Evolutionary conservation across 2,797 vertebrate species (phyloP), one percentile per base, ranked within the genome.

Genomic region (Lerista edwardsae): DNA sequence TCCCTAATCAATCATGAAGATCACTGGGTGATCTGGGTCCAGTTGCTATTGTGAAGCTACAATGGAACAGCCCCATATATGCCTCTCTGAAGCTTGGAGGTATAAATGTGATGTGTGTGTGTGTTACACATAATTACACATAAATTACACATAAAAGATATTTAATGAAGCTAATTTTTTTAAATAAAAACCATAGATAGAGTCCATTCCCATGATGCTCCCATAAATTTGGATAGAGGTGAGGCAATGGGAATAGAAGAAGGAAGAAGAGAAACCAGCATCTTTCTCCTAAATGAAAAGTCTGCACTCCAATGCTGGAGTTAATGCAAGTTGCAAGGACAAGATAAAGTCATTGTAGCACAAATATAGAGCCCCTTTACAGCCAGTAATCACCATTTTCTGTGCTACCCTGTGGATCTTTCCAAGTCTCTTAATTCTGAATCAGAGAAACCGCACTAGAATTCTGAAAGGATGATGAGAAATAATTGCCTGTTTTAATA

Each of bases 281-380:
- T 17, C 39, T 36, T 17, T 61, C 31, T 44, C 55, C 62, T 64
- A 71, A 81, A 76, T 36, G 39, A 62, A 85, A 81, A 62, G 78
- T 74, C 87, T 90, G 64, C 86, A 87, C 88, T 84, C 71, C 80
- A 93, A 77, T 62, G 39, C 36, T 67, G 69, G 36, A 87, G 71
- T 83, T 83, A 81, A 83, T 71, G 57, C 9, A 86, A 89, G 77
- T 92, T 74, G 47, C 90, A 93, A 92, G 90, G 91, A 89, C 93
- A 90, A 84, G 47, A 57, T 87, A 86, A 92, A 93, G 90, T 91
- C 89, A 89, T 65, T 87, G 84, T 69, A 77, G 74, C 84, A 88
- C 29, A 77, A 65, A 77, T 80, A 67, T 83, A 87, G 59, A 91
- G 72, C 81, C 74, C 82, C 51, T 11, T 34, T 47, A 61, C 36